phyloP scores from a whole-genome alignment of 2,797 vertebrate genomes.

The Anableps anableps region DNA sequence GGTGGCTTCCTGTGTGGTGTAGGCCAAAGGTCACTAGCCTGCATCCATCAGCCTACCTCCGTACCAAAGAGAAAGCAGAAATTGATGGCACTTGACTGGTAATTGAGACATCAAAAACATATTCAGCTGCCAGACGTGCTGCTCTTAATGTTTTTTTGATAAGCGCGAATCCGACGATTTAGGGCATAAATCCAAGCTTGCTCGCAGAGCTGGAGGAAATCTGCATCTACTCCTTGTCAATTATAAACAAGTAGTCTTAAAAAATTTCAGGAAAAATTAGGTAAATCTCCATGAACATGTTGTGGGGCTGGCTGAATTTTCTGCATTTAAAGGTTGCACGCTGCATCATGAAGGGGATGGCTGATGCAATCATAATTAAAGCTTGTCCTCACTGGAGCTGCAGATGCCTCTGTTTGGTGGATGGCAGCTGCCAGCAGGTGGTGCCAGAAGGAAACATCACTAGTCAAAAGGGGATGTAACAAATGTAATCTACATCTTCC shows the following conservation, averaged over 20 bases:
- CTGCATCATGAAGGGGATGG: slow-evolving; percentile 71
- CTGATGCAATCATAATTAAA: slow-evolving; percentile 83
- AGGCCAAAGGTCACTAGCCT: slow-evolving; percentile 63
- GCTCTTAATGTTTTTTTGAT: slow-evolving; percentile 76
- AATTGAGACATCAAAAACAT: slow-evolving; percentile 73
- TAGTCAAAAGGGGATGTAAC: slow-evolving; percentile 69
- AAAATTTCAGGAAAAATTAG: slow-evolving; percentile 20
- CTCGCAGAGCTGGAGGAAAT: slow-evolving; percentile 46
- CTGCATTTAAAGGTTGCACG: slow-evolving; percentile 46
- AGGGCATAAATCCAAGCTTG: slow-evolving; percentile 46
- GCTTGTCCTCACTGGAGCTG: slow-evolving; percentile 44
- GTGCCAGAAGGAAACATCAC: slow-evolving; percentile 74
- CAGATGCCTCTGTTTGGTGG: slow-evolving; percentile 55
- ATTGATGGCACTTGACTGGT: slow-evolving; percentile 66
- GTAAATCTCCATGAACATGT: slow-evolving; percentile 1
- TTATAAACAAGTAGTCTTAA: slow-evolving; percentile 39
- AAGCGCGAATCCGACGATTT: slow-evolving; percentile 58
- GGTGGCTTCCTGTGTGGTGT: slow-evolving; percentile 14
- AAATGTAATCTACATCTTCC: slow-evolving; percentile 69
- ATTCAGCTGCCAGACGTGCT: slow-evolving; percentile 41
- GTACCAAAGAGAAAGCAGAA: slow-evolving; percentile 58
- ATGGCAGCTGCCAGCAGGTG: slow-evolving; percentile 77
- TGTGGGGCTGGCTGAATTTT: slow-evolving; percentile 15
- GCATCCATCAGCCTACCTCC: slow-evolving; percentile 59
- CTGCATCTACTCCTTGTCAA: slow-evolving; percentile 53